Evolutionary conservation across 2,797 vertebrate species (phyloP).

Genomic region (Sebastes wilsoni): DNA sequence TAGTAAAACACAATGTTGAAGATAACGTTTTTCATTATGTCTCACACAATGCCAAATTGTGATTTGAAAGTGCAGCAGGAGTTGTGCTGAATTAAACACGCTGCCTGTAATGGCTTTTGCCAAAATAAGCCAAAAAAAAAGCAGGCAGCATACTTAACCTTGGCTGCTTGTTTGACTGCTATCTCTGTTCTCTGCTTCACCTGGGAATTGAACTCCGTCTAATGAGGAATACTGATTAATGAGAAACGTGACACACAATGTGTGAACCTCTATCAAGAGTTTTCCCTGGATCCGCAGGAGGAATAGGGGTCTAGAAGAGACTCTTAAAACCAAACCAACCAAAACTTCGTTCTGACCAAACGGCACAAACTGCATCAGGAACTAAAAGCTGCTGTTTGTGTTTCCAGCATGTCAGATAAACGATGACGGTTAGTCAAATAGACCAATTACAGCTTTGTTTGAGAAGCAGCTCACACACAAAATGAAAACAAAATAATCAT

Average conservation of each 20-base stretch:
- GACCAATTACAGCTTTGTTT: background rate
- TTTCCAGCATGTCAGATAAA: background rate
- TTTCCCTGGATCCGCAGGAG: background rate
- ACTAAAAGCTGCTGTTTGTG: background rate
- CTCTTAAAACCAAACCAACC: background rate
- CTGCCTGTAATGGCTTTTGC: conserved; percentile 32
- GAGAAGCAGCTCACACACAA: background rate
- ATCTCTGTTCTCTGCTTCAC: conserved; percentile 40
- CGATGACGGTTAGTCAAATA: background rate
- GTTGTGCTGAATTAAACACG: conserved; percentile 30
- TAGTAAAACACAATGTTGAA: background rate
- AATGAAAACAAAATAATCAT: background rate
- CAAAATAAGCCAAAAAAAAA: conserved; percentile 29
- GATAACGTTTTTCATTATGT: conserved; percentile 13
- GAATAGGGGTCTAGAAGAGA: background rate
- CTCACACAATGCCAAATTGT: background rate
- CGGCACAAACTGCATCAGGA: background rate
- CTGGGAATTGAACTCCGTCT: conserved; percentile 58
- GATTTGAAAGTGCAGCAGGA: conserved; percentile 3
- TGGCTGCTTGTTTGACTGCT: conserved; percentile 38
- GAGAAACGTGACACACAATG: conserved; percentile 35
- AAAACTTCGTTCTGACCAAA: background rate
- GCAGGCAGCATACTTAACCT: conserved; percentile 46
- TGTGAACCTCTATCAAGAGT: conserved; percentile 16
- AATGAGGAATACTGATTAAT: conserved; percentile 65